Conservation (phyloP, 1,140 invertebrate species). For the Melitaea cinxia region DNA sequence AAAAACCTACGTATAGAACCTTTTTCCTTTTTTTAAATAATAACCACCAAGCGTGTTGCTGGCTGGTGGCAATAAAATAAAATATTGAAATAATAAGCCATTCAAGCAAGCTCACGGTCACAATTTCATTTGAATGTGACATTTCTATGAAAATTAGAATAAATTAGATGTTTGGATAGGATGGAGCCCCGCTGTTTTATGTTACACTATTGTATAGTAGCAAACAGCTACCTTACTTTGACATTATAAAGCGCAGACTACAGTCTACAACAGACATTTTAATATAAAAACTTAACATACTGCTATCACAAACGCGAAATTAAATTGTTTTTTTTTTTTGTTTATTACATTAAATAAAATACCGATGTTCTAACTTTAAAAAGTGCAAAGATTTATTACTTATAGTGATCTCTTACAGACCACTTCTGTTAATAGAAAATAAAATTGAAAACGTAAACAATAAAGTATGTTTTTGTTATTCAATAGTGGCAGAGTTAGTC, state of each 20-base stretch:
- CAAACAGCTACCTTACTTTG: constrained; percentile 30
- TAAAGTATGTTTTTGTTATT: too few relatives aligned
- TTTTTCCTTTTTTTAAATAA: background rate
- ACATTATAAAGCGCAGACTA: background rate
- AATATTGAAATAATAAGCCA: constrained; percentile 30
- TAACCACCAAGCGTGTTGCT: background rate
- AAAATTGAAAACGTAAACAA: too few relatives aligned
- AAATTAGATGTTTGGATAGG: constrained; percentile 32
- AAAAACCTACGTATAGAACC: background rate
- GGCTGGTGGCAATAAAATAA: constrained; percentile 23
- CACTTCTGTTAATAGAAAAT: too few relatives aligned
- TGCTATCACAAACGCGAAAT: too few relatives aligned
- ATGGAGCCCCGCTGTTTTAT: constrained; percentile 30
- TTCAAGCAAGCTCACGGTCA: constrained; percentile 22
- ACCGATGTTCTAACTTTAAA: too few relatives aligned
- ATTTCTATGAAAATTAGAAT: constrained; percentile 36
- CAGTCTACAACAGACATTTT: background rate
- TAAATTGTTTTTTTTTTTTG: too few relatives aligned
- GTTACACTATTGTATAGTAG: constrained; percentile 26
- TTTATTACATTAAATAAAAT: too few relatives aligned
- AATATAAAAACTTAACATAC: too few relatives aligned
- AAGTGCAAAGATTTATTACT: too few relatives aligned
- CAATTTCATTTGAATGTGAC: constrained; percentile 27
- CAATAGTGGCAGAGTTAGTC: too few relatives aligned
- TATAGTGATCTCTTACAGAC: too few relatives aligned